These are phyloP conservation scores for Theodoxus fluviatilis DNA, from an alignment of 2,888 invertebrate genomes.

Conservation along the genomic window DNA sequence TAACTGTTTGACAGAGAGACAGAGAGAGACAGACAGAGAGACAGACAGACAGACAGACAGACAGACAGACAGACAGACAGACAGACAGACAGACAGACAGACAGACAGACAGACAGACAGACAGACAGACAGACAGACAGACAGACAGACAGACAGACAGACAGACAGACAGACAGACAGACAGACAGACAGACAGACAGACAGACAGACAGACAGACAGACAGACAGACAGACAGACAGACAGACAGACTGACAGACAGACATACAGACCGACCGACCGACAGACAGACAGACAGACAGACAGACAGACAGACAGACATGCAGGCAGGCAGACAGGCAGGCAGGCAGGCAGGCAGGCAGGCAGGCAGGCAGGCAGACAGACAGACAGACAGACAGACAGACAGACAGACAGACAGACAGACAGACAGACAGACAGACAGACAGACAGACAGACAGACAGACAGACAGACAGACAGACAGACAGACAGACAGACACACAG, in stretches of 20 bases:
- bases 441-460: background rate
- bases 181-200: background rate
- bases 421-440: background rate
- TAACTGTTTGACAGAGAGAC: background rate
- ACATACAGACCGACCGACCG: background rate
- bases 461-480: background rate
- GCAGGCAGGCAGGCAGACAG: too few relatives aligned
- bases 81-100: background rate
- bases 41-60: background rate
- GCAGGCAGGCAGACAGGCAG: too few relatives aligned
- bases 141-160: conserved; percentile 11
- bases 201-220: background rate
- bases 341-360: too few relatives aligned
- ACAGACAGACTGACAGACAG: background rate
- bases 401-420: background rate
- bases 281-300: conserved; percentile 15
- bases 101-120: background rate
- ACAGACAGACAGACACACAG: background rate
- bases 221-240: background rate
- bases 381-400: too few relatives aligned
- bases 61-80: background rate
- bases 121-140: conserved; percentile 17
- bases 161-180: background rate
- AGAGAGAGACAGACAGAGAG: background rate
- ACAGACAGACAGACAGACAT: too few relatives aligned